These are phyloP conservation scores for Leptonema lineaticorne DNA, from an alignment of 1,140 invertebrate species.

Conservation along the genomic window DNA sequence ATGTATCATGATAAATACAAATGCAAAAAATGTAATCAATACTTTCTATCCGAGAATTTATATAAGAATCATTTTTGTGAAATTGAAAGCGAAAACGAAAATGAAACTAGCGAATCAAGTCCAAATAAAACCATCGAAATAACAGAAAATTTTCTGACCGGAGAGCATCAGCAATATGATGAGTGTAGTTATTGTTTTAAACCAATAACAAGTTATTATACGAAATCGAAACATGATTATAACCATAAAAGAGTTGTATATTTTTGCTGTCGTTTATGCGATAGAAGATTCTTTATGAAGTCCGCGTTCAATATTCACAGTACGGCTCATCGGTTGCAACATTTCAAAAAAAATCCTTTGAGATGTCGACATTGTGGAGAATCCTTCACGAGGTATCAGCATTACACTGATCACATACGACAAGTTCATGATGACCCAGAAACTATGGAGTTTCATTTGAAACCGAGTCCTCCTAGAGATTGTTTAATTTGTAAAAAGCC, in stretches of 20 bases:
- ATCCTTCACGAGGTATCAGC: conserved; percentile 51
- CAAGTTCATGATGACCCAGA: conserved; percentile 48
- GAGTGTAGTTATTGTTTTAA: conserved; percentile 56
- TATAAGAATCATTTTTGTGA: conserved; percentile 52
- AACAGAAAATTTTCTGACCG: background rate
- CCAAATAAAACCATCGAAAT: background rate
- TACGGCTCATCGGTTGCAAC: conserved; percentile 51
- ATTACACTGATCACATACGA: conserved; percentile 52
- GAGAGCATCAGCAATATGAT: conserved; percentile 45
- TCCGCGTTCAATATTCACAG: conserved; percentile 54
- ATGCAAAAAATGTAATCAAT: conserved; percentile 54
- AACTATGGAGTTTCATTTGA: conserved; percentile 50
- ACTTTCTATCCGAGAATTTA: conserved; percentile 50
- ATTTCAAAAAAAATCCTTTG: conserved; percentile 53
- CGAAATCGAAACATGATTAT: conserved; percentile 46
- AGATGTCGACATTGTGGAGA: conserved; percentile 51
- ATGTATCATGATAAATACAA: conserved; percentile 54
- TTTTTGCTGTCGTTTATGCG: conserved; percentile 54
- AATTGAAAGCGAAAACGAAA: conserved; percentile 52
- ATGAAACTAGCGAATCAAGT: background rate
- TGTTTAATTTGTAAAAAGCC: conserved; percentile 51
- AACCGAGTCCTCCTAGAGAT: conserved; percentile 46
- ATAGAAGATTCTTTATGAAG: conserved; percentile 53
- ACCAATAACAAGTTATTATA: conserved; percentile 47
- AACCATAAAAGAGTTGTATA: conserved; percentile 49